These are phyloP conservation scores for Enoplosus armatus DNA, from an alignment of 2,797 vertebrate genomes.

Conservation along the genomic window DNA sequence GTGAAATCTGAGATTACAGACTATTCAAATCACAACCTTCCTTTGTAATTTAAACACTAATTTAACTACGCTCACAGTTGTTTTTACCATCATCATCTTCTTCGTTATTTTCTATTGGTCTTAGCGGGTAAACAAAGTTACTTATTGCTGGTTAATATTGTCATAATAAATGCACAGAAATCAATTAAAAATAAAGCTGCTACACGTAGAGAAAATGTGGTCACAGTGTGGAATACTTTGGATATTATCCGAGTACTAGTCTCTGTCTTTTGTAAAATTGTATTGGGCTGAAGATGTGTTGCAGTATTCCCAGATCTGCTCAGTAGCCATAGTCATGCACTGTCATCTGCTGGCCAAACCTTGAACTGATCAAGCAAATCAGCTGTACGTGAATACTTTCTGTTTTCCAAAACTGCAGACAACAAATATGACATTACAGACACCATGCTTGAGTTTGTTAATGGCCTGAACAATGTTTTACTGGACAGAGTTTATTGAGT, in stretches of 20 bases:
- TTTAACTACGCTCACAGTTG: neutral
- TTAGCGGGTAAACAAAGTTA: neutral
- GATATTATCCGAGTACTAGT: neutral
- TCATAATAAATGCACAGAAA: neutral
- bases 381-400: neutral
- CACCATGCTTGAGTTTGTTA: neutral
- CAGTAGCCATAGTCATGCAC: neutral
- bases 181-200: neutral
- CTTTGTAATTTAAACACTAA: neutral
- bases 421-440: constrained; percentile 3
- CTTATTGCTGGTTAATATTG: neutral
- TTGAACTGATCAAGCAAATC: neutral
- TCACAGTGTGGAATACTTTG: neutral
- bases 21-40: neutral
- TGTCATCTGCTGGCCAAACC: constrained; percentile 53
- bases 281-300: neutral
- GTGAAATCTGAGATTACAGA: neutral
- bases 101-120: neutral
- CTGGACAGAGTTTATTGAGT: no score
- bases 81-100: neutral
- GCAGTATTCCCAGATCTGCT: neutral
- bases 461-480: neutral
- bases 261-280: neutral
- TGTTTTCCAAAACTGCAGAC: neutral
- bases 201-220: neutral